Evolutionary conservation across 2,888 invertebrate species (phyloP).

Genomic region (Rhodophaea formosa): DNA sequence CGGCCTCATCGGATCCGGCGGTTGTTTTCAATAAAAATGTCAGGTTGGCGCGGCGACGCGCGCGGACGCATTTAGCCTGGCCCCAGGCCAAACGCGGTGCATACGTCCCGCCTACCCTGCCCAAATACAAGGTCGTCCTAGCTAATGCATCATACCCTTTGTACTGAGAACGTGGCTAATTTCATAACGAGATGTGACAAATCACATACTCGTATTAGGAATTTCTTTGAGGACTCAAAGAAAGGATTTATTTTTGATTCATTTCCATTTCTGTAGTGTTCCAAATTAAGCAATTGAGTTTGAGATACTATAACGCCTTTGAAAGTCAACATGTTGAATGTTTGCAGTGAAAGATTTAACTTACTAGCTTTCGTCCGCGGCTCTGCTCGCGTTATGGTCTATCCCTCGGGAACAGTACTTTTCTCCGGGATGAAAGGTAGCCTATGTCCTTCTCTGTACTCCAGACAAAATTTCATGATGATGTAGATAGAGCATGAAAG

Average conservation of each 20-base stretch:
- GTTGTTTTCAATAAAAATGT: conserved; percentile 79
- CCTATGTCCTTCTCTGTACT: too few relatives aligned
- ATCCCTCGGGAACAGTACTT: too few relatives aligned
- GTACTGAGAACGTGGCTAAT: conserved; percentile 20
- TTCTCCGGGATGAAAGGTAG: too few relatives aligned
- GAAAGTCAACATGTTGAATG: too few relatives aligned
- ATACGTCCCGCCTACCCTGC: conserved; percentile 61
- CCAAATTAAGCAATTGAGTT: too few relatives aligned
- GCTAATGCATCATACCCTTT: conserved; percentile 43
- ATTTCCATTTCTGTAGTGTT: background rate
- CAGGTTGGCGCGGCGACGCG: conserved; percentile 71
- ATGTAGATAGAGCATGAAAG: too few relatives aligned
- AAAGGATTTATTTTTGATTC: background rate
- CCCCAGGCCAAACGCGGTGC: conserved; percentile 64
- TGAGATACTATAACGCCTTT: too few relatives aligned
- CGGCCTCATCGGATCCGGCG: conserved; percentile 65
- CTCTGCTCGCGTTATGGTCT: too few relatives aligned
- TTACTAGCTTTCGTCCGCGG: too few relatives aligned
- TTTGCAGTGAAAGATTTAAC: too few relatives aligned
- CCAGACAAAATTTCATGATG: too few relatives aligned
- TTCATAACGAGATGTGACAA: background rate
- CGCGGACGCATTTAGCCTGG: conserved; percentile 74
- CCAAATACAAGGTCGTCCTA: conserved; percentile 66
- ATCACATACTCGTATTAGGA: background rate
- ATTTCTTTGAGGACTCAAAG: background rate